These are phyloP conservation scores for Coranthus polyacanthus DNA, from an alignment of 2,797 vertebrate genomes.

Conservation along the genomic window DNA sequence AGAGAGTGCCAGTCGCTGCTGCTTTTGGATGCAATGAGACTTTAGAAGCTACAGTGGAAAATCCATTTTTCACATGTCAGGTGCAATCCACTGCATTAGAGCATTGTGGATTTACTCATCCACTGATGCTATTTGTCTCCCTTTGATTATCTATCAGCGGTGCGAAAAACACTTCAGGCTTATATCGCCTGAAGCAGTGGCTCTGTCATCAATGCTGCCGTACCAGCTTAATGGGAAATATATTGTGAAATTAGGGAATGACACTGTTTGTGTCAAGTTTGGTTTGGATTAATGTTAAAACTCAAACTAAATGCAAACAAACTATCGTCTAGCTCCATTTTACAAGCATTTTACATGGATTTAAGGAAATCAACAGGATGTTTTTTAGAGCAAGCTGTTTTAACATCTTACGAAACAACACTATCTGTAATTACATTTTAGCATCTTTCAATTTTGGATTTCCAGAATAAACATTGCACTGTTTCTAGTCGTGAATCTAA, in stretches of 20 bases:
- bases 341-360: neutral
- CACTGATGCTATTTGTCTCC: slow-evolving; percentile 29
- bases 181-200: slow-evolving; percentile 14
- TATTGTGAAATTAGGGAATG: slow-evolving; percentile 15
- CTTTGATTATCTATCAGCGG: slow-evolving; percentile 19
- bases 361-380: too few relatives aligned
- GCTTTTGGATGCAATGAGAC: slow-evolving; percentile 2
- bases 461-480: too few relatives aligned
- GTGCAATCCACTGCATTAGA: slow-evolving; percentile 21
- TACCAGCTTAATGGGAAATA: slow-evolving; percentile 18
- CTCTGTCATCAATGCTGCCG: neutral
- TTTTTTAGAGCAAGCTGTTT: too few relatives aligned
- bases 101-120: slow-evolving; percentile 23
- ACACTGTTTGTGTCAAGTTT: slow-evolving; percentile 15
- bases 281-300: slow-evolving; percentile 17
- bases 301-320: too few relatives aligned
- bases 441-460: too few relatives aligned
- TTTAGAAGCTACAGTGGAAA: slow-evolving; percentile 11
- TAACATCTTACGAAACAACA: neutral
- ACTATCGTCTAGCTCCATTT: neutral
- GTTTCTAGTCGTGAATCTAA: too few relatives aligned
- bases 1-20: too few relatives aligned
- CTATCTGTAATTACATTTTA: too few relatives aligned
- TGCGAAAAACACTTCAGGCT: slow-evolving; percentile 26
- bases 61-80: slow-evolving; percentile 39